Evolutionary conservation across 2,113 vertebrate genomes (phyloP).

Genomic region (Isurus oxyrinchus): DNA sequence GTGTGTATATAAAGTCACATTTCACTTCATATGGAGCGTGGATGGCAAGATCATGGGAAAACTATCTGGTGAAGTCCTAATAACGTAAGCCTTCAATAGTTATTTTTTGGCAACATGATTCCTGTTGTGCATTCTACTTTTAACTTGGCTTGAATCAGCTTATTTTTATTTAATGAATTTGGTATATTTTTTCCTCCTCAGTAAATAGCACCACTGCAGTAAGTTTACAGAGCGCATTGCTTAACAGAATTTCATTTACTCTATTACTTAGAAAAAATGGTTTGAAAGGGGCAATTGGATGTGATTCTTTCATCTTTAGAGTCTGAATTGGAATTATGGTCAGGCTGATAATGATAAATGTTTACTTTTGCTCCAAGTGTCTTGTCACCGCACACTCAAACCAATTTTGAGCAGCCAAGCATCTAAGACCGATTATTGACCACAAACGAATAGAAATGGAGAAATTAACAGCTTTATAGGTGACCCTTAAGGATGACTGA

Average conservation of each 20-base stretch:
- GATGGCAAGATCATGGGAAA: background rate
- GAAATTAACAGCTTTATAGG: background rate
- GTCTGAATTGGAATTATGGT: background rate
- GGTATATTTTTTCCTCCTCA: background rate
- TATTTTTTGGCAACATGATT: background rate
- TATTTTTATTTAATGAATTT: background rate
- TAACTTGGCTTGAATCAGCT: background rate
- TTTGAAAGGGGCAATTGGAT: background rate
- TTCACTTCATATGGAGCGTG: background rate
- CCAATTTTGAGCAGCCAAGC: background rate
- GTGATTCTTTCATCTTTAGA: background rate
- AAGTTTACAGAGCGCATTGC: background rate
- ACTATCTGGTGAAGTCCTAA: background rate
- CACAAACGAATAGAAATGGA: background rate
- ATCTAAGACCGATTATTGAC: background rate
- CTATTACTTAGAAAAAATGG: background rate
- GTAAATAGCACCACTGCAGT: background rate
- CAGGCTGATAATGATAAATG: background rate
- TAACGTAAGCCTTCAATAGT: background rate
- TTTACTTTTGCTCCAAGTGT: background rate
- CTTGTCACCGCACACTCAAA: background rate
- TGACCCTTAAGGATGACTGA: background rate
- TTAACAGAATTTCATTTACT: background rate
- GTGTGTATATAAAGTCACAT: background rate
- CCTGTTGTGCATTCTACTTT: background rate